phyloP scores from a whole-genome alignment of 1,140 invertebrate species.

The Pseudomyrmex gracilis region DNA sequence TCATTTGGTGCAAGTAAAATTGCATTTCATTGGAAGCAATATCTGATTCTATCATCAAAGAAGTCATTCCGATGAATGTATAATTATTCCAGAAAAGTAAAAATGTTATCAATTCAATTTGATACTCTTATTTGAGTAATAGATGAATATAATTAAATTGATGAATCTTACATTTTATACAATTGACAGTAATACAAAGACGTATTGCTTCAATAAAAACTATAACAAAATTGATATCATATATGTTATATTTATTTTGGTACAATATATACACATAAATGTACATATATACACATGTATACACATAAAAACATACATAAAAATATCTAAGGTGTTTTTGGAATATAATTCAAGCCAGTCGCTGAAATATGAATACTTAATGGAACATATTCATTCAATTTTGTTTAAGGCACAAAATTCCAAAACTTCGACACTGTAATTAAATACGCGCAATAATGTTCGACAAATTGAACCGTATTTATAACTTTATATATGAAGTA shows the following conservation, averaged over 20 bases:
- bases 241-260: no score
- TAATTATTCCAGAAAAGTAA: neutral
- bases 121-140: neutral
- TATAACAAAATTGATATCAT: neutral
- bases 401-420: neutral
- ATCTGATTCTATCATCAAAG: no score
- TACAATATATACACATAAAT: neutral
- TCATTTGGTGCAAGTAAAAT: no score
- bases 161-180: neutral
- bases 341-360: neutral
- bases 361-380: slow-evolving; percentile 14
- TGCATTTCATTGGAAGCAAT: no score
- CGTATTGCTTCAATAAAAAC: slow-evolving; percentile 4
- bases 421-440: neutral
- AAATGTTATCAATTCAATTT: slow-evolving; percentile 4
- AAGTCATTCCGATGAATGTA: no score
- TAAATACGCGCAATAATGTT: slow-evolving; percentile 8
- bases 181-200: slow-evolving; percentile 1
- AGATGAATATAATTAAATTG: slow-evolving; percentile 5
- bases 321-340: slow-evolving; percentile 7
- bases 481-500: slow-evolving; percentile 6
- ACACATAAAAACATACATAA: neutral
- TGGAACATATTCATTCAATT: neutral
- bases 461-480: neutral
- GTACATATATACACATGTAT: neutral